phyloP scores from a whole-genome alignment of 2,888 invertebrate species.

The Agrotis ipsilon region DNA sequence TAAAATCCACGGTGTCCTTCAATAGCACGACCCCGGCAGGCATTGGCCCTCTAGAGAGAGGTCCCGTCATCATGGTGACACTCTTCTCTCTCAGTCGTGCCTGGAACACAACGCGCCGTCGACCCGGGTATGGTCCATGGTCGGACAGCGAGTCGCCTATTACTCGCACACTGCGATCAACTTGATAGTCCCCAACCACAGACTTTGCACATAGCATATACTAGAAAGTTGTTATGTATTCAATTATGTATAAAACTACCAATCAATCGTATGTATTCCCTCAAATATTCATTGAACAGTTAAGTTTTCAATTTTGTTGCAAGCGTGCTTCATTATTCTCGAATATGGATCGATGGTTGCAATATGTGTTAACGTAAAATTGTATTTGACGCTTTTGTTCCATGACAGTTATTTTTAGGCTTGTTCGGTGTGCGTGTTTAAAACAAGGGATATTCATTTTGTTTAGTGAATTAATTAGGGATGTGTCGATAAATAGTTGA shows the following conservation, averaged over 20 bases:
- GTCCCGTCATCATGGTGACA: too few relatives aligned
- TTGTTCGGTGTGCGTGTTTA: constrained; percentile 5
- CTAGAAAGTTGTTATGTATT: constrained; percentile 6
- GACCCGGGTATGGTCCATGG: too few relatives aligned
- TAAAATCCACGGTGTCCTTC: too few relatives aligned
- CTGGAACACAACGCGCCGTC: too few relatives aligned
- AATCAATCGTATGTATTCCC: constrained; percentile 24
- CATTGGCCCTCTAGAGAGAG: too few relatives aligned
- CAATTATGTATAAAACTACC: constrained; percentile 42
- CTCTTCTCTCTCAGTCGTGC: too few relatives aligned
- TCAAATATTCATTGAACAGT: constrained; percentile 45
- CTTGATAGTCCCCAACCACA: too few relatives aligned
- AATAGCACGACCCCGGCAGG: too few relatives aligned
- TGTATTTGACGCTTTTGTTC: constrained; percentile 5
- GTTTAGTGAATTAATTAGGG: constrained; percentile 21
- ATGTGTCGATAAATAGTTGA: constrained; percentile 8
- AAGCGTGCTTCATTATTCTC: constrained; percentile 33
- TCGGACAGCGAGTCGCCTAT: too few relatives aligned
- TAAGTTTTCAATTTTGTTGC: constrained; percentile 45
- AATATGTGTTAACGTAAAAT: constrained; percentile 29
- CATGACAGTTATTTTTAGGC: neutral
- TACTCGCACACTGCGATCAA: too few relatives aligned
- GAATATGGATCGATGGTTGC: constrained; percentile 24
- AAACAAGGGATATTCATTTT: constrained; percentile 1
- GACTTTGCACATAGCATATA: neutral